These are phyloP conservation scores for Thalassophryne amazonica DNA, from an alignment of 2,797 vertebrate species.

Conservation along the genomic window DNA sequence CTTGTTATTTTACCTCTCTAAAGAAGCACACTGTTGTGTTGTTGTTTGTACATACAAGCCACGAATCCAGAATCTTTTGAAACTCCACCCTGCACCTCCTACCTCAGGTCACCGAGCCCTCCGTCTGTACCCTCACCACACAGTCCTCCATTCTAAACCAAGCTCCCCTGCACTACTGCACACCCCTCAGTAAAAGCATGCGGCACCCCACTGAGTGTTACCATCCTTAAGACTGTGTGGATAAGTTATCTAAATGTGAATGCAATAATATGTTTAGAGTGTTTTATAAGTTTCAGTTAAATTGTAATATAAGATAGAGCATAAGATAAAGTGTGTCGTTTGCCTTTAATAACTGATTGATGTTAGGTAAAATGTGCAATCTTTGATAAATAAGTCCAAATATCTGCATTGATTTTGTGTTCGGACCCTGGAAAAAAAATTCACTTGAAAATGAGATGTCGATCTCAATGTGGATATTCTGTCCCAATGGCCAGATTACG, in stretches of 20 bases:
- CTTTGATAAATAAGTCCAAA: neutral
- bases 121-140: slow-evolving; percentile 26
- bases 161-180: slow-evolving; percentile 20
- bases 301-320: slow-evolving; percentile 33
- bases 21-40: slow-evolving; percentile 26
- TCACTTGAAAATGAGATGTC: slow-evolving; percentile 61
- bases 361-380: neutral
- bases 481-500: slow-evolving; percentile 11
- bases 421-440: slow-evolving; percentile 24
- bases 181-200: slow-evolving; percentile 55
- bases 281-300: slow-evolving; percentile 52
- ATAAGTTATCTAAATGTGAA: slow-evolving; percentile 39
- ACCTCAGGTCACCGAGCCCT: slow-evolving; percentile 15
- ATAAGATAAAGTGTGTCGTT: slow-evolving; percentile 38
- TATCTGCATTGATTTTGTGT: slow-evolving; percentile 8
- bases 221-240: slow-evolving; percentile 47
- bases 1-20: neutral
- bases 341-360: slow-evolving; percentile 25
- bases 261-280: slow-evolving; percentile 17
- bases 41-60: slow-evolving; percentile 1
- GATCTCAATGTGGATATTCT: slow-evolving; percentile 55
- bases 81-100: slow-evolving; percentile 1
- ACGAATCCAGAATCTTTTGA: neutral
- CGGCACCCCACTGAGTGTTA: slow-evolving; percentile 54
- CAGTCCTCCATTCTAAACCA: slow-evolving; percentile 34